phyloP scores from a whole-genome alignment of 1,140 invertebrate species.

The Pogonognathellus flavescens region DNA sequence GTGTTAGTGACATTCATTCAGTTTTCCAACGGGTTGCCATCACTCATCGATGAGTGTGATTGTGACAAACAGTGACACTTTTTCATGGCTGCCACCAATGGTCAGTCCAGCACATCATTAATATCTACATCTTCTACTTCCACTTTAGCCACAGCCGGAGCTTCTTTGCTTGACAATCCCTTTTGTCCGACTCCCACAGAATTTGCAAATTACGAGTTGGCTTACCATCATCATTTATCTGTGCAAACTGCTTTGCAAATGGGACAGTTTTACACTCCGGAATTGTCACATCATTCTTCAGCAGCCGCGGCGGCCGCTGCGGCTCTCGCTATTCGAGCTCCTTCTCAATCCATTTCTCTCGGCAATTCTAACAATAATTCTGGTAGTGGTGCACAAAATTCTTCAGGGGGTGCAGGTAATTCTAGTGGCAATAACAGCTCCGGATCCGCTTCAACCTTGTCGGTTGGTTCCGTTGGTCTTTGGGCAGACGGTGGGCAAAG shows the following conservation, averaged over 20 bases:
- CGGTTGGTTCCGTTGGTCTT: slow-evolving; percentile 4
- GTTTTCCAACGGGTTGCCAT: background rate
- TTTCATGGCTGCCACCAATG: slow-evolving; percentile 37
- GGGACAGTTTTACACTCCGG: slow-evolving; percentile 66
- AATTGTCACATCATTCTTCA: slow-evolving; percentile 64
- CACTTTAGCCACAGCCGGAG: background rate
- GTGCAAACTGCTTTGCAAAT: slow-evolving; percentile 64
- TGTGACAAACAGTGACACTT: background rate
- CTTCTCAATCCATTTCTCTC: slow-evolving; percentile 28
- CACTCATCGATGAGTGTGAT: slow-evolving; percentile 13
- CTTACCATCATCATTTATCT: slow-evolving; percentile 62
- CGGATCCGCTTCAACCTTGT: slow-evolving; percentile 1
- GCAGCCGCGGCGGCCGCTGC: slow-evolving; percentile 67
- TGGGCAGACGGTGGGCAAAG: slow-evolving; percentile 49
- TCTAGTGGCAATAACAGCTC: slow-evolving; percentile 17
- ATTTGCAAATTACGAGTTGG: slow-evolving; percentile 63
- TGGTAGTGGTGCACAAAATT: slow-evolving; percentile 13
- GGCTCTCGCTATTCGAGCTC: slow-evolving; percentile 37
- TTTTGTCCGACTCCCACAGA: slow-evolving; percentile 31
- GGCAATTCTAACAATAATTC: background rate
- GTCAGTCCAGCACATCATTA: background rate
- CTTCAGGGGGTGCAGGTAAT: slow-evolving; percentile 11
- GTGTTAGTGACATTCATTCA: background rate
- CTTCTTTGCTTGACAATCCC: background rate
- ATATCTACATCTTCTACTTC: slow-evolving; percentile 7